Conservation (phyloP, 1,140 invertebrate genomes). For the Rhagoletis zephyria region DNA sequence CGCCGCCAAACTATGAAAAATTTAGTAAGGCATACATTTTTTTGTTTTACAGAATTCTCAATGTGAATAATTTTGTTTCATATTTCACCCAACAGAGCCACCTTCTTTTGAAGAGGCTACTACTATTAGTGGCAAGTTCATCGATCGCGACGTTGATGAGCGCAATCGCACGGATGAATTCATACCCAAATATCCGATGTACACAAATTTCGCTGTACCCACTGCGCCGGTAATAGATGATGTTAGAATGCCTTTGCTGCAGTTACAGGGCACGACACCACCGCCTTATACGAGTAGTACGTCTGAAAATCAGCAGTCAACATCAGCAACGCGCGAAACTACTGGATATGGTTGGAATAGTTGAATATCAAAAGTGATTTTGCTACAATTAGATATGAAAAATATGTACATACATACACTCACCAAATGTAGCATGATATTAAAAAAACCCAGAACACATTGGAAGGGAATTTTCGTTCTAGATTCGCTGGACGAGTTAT, state of each 20-base stretch:
- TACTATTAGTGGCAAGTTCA: slow-evolving; percentile 61
- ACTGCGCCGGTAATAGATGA: neutral
- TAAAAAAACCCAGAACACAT: too few relatives aligned
- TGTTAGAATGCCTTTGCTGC: neutral
- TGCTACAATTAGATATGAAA: too few relatives aligned
- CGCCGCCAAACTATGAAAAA: slow-evolving; percentile 45
- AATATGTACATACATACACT: too few relatives aligned
- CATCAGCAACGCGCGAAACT: neutral
- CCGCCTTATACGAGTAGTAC: slow-evolving; percentile 8
- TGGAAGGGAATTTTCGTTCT: too few relatives aligned
- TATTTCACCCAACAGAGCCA: slow-evolving; percentile 60
- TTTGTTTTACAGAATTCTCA: neutral
- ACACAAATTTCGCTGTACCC: slow-evolving; percentile 54
- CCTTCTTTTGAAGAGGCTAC: slow-evolving; percentile 68
- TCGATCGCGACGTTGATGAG: slow-evolving; percentile 65
- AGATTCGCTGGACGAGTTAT: too few relatives aligned
- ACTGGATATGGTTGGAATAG: slow-evolving; percentile 27
- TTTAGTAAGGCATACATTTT: slow-evolving; percentile 52
- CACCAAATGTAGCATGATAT: too few relatives aligned
- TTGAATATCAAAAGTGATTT: neutral
- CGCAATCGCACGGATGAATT: slow-evolving; percentile 66
- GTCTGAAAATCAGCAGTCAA: neutral
- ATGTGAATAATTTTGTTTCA: neutral
- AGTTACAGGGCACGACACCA: neutral
- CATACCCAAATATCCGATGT: slow-evolving; percentile 65